These are phyloP conservation scores for Hermodice carunculata DNA, from an alignment of 2,888 invertebrate species.

Conservation along the genomic window DNA sequence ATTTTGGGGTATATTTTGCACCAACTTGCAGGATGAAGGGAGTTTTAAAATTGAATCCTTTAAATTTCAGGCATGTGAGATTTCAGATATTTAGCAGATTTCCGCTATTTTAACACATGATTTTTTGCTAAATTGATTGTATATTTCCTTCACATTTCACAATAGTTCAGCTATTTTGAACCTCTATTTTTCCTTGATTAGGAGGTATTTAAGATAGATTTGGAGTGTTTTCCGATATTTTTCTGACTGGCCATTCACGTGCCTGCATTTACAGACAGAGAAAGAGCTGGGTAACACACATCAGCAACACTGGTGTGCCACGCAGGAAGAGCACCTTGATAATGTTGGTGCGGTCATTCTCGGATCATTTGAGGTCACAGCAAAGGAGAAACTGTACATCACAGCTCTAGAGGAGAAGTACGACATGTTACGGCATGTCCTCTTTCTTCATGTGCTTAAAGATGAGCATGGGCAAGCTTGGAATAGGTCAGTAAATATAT, in stretches of 20 bases:
- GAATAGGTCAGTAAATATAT: too few species aligned
- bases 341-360: conserved; percentile 57
- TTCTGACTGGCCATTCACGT: background rate
- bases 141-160: too few species aligned
- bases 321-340: conserved; percentile 50
- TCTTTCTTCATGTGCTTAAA: conserved; percentile 51
- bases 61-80: too few species aligned
- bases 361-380: conserved; percentile 37
- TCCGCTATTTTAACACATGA: too few species aligned
- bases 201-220: too few species aligned
- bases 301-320: conserved; percentile 37
- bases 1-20: too few species aligned
- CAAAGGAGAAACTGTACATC: conserved; percentile 47
- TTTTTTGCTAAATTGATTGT: too few species aligned
- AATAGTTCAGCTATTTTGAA: too few species aligned
- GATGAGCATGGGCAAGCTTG: conserved; percentile 52
- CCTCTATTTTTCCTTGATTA: too few species aligned
- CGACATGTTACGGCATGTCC: conserved; percentile 41
- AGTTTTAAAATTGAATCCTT: too few species aligned
- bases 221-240: background rate
- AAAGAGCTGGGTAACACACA: conserved; percentile 37
- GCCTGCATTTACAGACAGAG: conserved; percentile 27
- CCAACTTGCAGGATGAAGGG: too few species aligned
- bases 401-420: conserved; percentile 47
- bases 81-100: too few species aligned